Evolutionary conservation across 2,888 invertebrate species (phyloP).

Genomic region (Polyommatus iphigenia): DNA sequence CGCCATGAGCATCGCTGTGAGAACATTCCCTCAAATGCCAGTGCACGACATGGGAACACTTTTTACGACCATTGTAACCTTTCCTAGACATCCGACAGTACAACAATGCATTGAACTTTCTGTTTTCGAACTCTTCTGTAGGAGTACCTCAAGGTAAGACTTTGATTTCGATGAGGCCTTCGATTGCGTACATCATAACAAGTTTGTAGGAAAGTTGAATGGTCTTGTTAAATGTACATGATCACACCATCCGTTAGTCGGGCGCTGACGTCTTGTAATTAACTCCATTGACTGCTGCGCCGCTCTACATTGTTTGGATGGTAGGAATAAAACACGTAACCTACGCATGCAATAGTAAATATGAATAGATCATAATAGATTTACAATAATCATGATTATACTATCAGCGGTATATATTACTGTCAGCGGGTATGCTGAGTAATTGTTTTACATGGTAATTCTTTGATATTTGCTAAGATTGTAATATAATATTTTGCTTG

Average conservation of each 20-base stretch:
- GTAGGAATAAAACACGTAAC: conserved; percentile 46
- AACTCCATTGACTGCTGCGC: conserved; percentile 60
- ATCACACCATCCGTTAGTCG: conserved; percentile 50
- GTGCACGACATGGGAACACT: conserved; percentile 13
- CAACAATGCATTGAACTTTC: neutral
- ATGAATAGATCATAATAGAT: neutral
- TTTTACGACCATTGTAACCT: neutral
- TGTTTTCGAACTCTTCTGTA: too few relatives aligned
- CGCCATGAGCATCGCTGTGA: conserved; percentile 54
- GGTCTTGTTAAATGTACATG: conserved; percentile 60
- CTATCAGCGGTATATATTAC: neutral
- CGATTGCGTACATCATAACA: conserved; percentile 38
- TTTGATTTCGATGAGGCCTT: neutral
- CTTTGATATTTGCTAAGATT: neutral
- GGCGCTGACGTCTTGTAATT: conserved; percentile 60
- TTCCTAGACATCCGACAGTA: neutral
- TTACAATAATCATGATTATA: neutral
- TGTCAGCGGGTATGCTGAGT: neutral
- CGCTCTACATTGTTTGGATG: conserved; percentile 51
- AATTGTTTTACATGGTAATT: neutral
- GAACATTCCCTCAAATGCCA: conserved; percentile 39
- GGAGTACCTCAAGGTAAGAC: neutral
- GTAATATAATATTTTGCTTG: neutral
- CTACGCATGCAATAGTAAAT: conserved; percentile 29
- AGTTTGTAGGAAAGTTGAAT: conserved; percentile 54